Evolutionary conservation across 2,888 invertebrate species (phyloP).

Genomic region (Altica lythri): DNA sequence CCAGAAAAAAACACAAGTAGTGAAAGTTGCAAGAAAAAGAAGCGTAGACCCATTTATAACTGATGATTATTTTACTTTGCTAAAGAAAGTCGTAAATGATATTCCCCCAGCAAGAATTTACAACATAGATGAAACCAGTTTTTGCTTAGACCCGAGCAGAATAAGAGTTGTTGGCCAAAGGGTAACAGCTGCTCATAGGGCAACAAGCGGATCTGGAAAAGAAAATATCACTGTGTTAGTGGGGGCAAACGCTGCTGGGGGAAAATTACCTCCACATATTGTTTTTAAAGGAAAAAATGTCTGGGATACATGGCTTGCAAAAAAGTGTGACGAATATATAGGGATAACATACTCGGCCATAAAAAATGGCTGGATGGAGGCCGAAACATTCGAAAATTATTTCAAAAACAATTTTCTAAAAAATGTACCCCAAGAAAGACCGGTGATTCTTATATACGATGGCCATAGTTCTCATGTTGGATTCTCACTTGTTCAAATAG

Average conservation of each 20-base stretch:
- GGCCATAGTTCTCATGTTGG: constrained; percentile 15
- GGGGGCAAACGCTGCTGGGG: constrained; percentile 7
- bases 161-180: background rate
- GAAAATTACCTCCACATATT: too few species aligned
- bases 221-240: constrained; percentile 13
- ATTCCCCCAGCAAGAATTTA: constrained; percentile 22
- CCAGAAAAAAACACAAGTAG: constrained; percentile 34
- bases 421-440: constrained; percentile 14
- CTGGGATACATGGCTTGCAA: too few species aligned
- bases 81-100: constrained; percentile 14
- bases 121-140: constrained; percentile 35
- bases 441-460: constrained; percentile 19
- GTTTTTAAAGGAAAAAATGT: constrained; percentile 14
- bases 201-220: constrained; percentile 10
- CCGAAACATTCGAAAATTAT: constrained; percentile 12
- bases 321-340: constrained; percentile 16
- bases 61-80: constrained; percentile 21
- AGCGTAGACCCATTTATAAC: constrained; percentile 27
- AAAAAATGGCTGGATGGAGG: constrained; percentile 18
- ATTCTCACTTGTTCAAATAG: background rate
- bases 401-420: too few species aligned
- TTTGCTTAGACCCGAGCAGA: constrained; percentile 31
- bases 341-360: constrained; percentile 6
- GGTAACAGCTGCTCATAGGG: constrained; percentile 19
- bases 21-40: constrained; percentile 27